Base-by-base conservation (phyloP, 2,797 vertebrate species). In the Bucorvus abyssinicus region DNA sequence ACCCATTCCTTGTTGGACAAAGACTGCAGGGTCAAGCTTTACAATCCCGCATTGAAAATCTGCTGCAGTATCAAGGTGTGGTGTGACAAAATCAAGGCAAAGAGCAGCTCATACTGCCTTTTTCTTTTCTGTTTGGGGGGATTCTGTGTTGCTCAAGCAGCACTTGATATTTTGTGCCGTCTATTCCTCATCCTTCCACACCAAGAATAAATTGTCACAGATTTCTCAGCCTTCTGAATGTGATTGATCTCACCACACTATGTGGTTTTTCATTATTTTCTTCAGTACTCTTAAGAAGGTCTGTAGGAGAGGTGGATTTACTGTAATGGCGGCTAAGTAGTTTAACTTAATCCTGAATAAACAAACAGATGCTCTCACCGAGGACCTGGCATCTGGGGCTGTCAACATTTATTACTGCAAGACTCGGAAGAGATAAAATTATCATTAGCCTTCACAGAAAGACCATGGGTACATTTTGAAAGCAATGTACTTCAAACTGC, bases 331-430 rank as follows among this genome's bases (percentile, higher is more conserved):
- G 60, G 97, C 97, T 98, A 99, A 99, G 98, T 98, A 97, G 97
- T 98, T 99, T 98, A 98, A 96, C 96, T 97, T 98, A 99, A 99
- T 99, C 98, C 98, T 42, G 18, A 98, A 97, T 96, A 98, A 98
- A 97, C 97, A 98, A 97, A 98, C 98, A 98, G 98, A 98, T 98
- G 98, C 98, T 98, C 97, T 98, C 93, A 74, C 94, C 55, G 61
- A 96, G 94, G 96, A 96, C 95, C 97, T 96, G 97, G 97, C 98
- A 98, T 98, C 98, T 98, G 98, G 97, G 97, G 90, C 98, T 98
- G 98, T 98, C 98, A 98, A 92, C 98, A 96, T 98, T 97, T 98
- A 98, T 98, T 98, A 98, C 97, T 87, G 75, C 64, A 95, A 95
- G 97, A 97, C 98, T 98, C 97, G 94, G 63, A 84, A 89, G 93